Evolutionary conservation across 2,797 vertebrate species (phyloP).

Genomic region (Coregonus ussuriensis): DNA sequence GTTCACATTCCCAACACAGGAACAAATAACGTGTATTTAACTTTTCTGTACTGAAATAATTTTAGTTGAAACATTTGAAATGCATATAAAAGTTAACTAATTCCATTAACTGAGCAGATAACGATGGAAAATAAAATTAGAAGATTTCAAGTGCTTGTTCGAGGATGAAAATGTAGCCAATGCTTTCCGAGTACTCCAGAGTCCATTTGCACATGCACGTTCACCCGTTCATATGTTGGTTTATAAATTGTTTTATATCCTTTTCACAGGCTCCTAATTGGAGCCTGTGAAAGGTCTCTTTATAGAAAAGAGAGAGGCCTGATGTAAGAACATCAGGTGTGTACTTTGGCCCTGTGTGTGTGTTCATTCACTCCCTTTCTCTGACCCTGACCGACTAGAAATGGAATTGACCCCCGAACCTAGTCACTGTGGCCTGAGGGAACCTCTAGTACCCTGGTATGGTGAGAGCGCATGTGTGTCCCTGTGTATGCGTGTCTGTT

Average conservation of each 20-base stretch:
- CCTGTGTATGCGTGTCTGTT: slow-evolving; percentile 4
- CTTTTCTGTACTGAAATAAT: no score
- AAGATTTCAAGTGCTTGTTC: neutral
- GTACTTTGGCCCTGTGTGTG: neutral
- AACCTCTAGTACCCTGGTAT: no score
- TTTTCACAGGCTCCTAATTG: neutral
- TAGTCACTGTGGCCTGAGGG: neutral
- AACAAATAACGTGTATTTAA: no score
- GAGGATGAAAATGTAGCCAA: neutral
- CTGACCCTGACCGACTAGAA: neutral
- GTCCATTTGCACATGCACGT: neutral
- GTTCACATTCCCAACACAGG: no score
- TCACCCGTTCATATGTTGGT: neutral
- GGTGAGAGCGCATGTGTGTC: neutral
- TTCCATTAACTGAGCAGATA: neutral
- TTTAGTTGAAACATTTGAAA: no score
- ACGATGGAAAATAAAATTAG: neutral
- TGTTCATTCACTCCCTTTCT: neutral
- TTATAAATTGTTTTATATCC: no score
- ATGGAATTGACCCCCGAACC: neutral
- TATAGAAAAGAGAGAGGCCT: neutral
- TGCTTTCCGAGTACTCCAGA: neutral
- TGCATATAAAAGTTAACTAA: no score
- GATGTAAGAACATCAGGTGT: neutral
- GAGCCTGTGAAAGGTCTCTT: neutral